Evolutionary conservation across 2,888 invertebrate genomes (phyloP), one percentile per base, ranked within the genome.

Genomic region (Polietes domitor): DNA sequence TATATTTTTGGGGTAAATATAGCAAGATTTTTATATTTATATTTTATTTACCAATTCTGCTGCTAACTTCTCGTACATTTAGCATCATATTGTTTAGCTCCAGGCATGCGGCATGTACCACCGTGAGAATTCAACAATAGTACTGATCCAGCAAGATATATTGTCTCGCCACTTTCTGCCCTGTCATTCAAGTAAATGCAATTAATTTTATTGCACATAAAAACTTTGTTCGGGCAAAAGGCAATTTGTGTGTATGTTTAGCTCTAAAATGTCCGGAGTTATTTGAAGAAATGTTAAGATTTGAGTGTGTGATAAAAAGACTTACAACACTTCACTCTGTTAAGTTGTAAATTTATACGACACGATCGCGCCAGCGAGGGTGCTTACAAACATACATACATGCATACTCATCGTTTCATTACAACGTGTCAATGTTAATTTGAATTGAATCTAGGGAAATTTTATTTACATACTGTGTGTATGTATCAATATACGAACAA

Each of bases 141-240:
- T 47, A n/a, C 47, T 47, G 47, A 47, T 47, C 47, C n/a, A n/a
- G 47, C 47, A 4, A 47, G 47, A 47, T 47, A 32, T 32, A 47
- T 47, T 47, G 47, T 47, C 47, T 47, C n/a, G 15, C 6, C 15
- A n/a, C n/a, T 47, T 47, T 47, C 47, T 47, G 47, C 4, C 47
- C 15, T n/a, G 47, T 47, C 47, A 58, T 58, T 47, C 47, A 58
- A 26, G 24, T 58, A 19, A 55, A 58, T 26, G 26, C 10, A 58
- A 58, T 26, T 58, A 26, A 58, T 26, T 58, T 58, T 58, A 58
- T 58, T 21, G 24, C 58, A 58, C 58, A 58, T 26, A 55, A 58
- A 21, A 26, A 21, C 5, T 55, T 5, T 24, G 24, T n/a, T 47
- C 26, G 26, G 19, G 26, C 58, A 58, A 58, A 58, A 58, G 26